Percentiles rank a stretch among this genome's conserved stretches.
These are phyloP conservation scores for Andrena dorsata DNA, from an alignment of 2,888 invertebrate species.

Conservation along the genomic window DNA sequence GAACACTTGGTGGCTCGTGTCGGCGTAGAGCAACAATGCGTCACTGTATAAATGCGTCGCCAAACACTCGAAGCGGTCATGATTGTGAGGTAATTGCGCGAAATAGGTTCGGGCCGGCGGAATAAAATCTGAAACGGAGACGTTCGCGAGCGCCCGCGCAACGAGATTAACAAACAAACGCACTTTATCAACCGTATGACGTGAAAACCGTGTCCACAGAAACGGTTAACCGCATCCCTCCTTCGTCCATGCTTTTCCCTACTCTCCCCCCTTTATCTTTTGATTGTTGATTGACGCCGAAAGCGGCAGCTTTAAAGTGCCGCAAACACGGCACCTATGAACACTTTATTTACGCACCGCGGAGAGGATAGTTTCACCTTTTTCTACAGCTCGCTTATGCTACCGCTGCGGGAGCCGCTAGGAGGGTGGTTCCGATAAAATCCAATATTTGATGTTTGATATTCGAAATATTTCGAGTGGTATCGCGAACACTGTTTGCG, in stretches of 20 bases:
- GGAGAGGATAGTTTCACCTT: background rate
- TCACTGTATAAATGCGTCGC: background rate
- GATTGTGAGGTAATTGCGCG: conserved; percentile 19
- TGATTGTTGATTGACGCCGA: background rate
- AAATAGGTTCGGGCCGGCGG: conserved; percentile 11
- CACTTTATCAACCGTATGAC: background rate
- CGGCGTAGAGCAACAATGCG: background rate
- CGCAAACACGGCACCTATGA: background rate
- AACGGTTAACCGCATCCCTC: background rate
- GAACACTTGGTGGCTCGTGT: background rate
- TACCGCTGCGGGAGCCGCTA: background rate
- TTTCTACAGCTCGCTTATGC: conserved; percentile 4
- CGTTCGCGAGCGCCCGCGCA: background rate
- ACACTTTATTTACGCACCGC: background rate
- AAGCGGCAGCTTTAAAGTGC: background rate
- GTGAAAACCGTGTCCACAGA: background rate
- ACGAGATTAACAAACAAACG: conserved; percentile 28
- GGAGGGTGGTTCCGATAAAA: background rate
- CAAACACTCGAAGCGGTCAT: background rate
- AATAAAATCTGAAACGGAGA: conserved; percentile 21
- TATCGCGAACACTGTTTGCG: background rate
- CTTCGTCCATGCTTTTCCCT: too few species aligned
- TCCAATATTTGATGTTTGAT: conserved; percentile 6
- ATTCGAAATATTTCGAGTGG: conserved; percentile 1
- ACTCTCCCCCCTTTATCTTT: background rate